Evolutionary conservation across 1,140 invertebrate species (phyloP).

Genomic region (Drosophila erecta): DNA sequence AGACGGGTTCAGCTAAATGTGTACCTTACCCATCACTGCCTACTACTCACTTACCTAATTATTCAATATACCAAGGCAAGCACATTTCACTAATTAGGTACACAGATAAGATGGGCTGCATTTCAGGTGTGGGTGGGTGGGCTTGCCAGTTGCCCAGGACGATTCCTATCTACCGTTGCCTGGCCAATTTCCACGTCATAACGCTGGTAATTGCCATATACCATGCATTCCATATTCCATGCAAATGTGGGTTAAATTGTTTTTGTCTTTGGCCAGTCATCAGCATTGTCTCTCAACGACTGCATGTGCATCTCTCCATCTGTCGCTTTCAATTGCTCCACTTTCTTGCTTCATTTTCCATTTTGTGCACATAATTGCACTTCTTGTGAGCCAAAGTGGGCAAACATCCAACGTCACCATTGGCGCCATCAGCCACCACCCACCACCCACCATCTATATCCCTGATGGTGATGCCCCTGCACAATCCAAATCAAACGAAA

Average conservation of each 20-base stretch:
- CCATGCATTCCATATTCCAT: slow-evolving; percentile 8
- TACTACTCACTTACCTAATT: slow-evolving; percentile 12
- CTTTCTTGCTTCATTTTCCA: slow-evolving; percentile 71
- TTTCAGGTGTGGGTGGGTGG: neutral
- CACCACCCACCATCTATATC: neutral
- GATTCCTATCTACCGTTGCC: slow-evolving; percentile 34
- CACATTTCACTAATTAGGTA: slow-evolving; percentile 33
- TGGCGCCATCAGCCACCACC: neutral
- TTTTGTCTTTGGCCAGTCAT: slow-evolving; percentile 48
- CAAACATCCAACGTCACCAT: slow-evolving; percentile 49
- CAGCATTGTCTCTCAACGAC: slow-evolving; percentile 50
- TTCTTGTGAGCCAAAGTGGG: slow-evolving; percentile 68
- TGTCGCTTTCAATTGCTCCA: slow-evolving; percentile 66
- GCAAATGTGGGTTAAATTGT: slow-evolving; percentile 51
- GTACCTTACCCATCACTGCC: neutral
- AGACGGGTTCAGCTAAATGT: neutral
- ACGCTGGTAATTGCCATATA: slow-evolving; percentile 40
- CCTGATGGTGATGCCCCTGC: slow-evolving; percentile 17
- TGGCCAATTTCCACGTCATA: slow-evolving; percentile 52
- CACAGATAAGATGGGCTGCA: slow-evolving; percentile 17
- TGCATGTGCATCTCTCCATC: slow-evolving; percentile 46
- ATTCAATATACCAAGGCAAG: slow-evolving; percentile 1
- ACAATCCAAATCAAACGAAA: slow-evolving; percentile 74
- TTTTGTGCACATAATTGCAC: slow-evolving; percentile 79
- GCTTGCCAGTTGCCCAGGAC: neutral